Evolutionary conservation across 2,113 vertebrate species (phyloP), one percentile per base, ranked within the genome.

Genomic region (Lutjanus erythropterus): DNA sequence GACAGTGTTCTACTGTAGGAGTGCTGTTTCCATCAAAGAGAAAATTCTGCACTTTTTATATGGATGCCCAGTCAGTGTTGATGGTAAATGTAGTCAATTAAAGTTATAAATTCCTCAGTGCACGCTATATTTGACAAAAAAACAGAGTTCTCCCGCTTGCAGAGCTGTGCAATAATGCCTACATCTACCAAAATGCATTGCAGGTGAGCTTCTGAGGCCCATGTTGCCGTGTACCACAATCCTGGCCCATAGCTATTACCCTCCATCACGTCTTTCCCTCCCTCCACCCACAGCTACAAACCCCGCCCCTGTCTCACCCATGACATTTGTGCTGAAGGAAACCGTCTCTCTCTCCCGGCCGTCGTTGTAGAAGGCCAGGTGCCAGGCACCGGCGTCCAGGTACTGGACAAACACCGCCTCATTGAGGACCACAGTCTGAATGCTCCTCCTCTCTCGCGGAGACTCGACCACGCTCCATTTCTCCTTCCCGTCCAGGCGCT

Each of bases 381-480:
- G 97, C 98, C 98, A 99, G 64, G 97, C 91, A 1, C 98, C 98
- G 9, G 96, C 95, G 1, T 99, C 98, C 95, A 99, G 83, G 93
- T 97, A 99, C 47, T 99, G 98, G 27, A 99, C 97, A 61, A 99
- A 99, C 85, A 98, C 97, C 0, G 98, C 98, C 86, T 99, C 98
- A 5, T 99, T 99, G 78, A 99, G 97, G 5, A 99, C 97, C n/a
- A 99, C 96, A 0, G 98, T 99, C 88, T 99, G 98, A 66, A 99
- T 96, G 87, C 98, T 99, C 16, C 98, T 95, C 2, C 97, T 96
- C 5, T 99, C 97, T 74, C 98, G 90, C 0, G 97, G 97, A 0
- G 98, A 96, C 90, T 99, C 97, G 4, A 99, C 97, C 89, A 99
- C 97, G 0, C 98, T 99, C 98, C 98, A 99, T 89, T 99, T 99